These are phyloP conservation scores for Turritopsis rubra DNA, from an alignment of 30 jellyfish, hydroid and myxozoan genomes.

Conservation along the genomic window DNA sequence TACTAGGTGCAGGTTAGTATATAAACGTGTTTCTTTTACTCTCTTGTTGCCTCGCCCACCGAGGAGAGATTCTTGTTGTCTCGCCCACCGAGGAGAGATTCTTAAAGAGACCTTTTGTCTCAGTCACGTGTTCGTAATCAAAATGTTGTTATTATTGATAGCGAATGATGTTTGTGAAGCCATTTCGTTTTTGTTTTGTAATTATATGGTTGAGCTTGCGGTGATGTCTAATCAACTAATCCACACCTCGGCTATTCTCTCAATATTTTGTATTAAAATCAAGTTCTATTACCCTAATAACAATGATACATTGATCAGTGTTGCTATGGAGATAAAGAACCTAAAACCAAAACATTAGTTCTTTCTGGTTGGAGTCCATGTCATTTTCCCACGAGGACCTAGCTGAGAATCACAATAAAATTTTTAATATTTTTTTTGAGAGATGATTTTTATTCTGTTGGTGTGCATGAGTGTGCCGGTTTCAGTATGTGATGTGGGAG, in stretches of 20 bases:
- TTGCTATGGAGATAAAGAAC: background rate
- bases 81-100: too few relatives aligned
- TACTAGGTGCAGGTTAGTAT: conserved; percentile 37
- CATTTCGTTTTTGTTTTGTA: background rate
- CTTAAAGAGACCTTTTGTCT: too few relatives aligned
- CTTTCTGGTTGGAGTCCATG: background rate
- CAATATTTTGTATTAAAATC: background rate
- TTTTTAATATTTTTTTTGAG: background rate
- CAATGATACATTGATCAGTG: background rate
- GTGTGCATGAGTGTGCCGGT: background rate
- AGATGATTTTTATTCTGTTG: too few relatives aligned
- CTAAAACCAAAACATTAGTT: background rate
- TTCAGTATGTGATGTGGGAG: background rate
- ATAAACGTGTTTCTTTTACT: background rate
- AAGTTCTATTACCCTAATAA: background rate
- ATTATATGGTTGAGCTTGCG: background rate
- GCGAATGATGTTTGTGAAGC: background rate
- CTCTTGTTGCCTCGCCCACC: too few relatives aligned
- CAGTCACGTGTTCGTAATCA: background rate
- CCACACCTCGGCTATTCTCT: background rate
- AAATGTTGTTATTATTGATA: background rate
- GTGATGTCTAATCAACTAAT: background rate
- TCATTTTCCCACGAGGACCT: background rate
- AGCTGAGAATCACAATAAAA: background rate
- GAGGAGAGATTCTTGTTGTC: too few relatives aligned